These are phyloP conservation scores for Anaspis maculata DNA, from an alignment of 2,888 invertebrate genomes.

Conservation along the genomic window DNA sequence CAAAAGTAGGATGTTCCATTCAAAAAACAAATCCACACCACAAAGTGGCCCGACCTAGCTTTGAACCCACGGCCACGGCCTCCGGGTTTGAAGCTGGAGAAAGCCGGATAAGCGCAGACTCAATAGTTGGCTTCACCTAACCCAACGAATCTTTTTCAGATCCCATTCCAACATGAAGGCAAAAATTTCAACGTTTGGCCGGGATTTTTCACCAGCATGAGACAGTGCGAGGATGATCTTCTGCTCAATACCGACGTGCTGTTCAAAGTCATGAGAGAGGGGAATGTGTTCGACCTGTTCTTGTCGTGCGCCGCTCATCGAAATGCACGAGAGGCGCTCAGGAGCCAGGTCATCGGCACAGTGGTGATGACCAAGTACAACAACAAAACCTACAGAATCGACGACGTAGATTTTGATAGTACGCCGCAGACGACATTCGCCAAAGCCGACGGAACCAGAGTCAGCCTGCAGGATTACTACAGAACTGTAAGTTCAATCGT, in stretches of 20 bases:
- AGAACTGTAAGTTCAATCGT: conserved; percentile 44
- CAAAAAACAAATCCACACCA: too few relatives aligned
- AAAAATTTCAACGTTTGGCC: too few relatives aligned
- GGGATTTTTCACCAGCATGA: conserved; percentile 75
- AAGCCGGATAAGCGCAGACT: too few relatives aligned
- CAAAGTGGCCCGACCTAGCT: too few relatives aligned
- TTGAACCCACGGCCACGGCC: too few relatives aligned
- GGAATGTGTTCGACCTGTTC: conserved; percentile 61
- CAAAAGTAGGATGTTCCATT: too few relatives aligned
- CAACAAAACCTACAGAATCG: conserved; percentile 63
- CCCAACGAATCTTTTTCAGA: too few relatives aligned
- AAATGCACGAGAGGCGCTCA: conserved; percentile 26
- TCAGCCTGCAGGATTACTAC: conserved; percentile 60
- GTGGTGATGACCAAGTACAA: conserved; percentile 72
- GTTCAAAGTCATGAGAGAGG: conserved; percentile 75
- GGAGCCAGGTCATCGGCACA: conserved; percentile 48
- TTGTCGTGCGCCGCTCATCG: conserved; percentile 45
- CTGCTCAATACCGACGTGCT: conserved; percentile 72
- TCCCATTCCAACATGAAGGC: too few relatives aligned
- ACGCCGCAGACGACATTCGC: conserved; percentile 54
- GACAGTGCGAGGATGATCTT: conserved; percentile 71
- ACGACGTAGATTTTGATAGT: conserved; percentile 60
- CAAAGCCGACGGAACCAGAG: conserved; percentile 46
- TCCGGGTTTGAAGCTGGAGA: too few relatives aligned
- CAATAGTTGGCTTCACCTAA: too few relatives aligned